Base-by-base conservation (phyloP, 2,797 vertebrate species). In the Leuciscus waleckii region DNA sequence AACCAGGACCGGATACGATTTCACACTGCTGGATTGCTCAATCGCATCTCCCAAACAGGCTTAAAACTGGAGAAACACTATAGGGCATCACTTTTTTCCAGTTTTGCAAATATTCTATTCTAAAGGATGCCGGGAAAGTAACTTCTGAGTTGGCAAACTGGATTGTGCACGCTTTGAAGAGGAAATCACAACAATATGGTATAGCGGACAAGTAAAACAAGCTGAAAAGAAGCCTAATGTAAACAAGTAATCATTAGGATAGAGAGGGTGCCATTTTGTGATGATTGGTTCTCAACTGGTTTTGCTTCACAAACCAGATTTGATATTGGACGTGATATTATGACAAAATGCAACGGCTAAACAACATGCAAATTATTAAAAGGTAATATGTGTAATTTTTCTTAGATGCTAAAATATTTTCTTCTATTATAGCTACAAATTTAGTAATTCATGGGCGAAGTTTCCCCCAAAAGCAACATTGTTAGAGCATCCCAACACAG, bases 1-100 rank as follows among this genome's bases (percentile, higher is more conserved):
- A 95, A 94, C 94, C 95, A 94, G 94, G 93, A 94, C 94, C 89
- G 91, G 94, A 94, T 95, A 91, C 91, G 93, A 96, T 96, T 96
- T 96, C 95, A 95, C 95, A 95, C 93, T 93, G 93, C 92, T 88
- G 92, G 93, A 94, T 92, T 92, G 93, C 94, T 95, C 94, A 94
- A 94, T 94, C 94, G 93, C 93, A 93, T 94, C 94, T 95, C 94
- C 93, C 94, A 94, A 95, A 94, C 91, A 93, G 92, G 94, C 95
- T 95, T 94, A 95, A 89, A 89, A 84, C 94, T 93, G 93, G 92
- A 92, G 91, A 92, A 94, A 90, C 93, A 93, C 93, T 85, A 94
- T 81, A 95, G 93, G 93, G 89, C 90, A 93, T 82, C 91, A 93
- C 94, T 94, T 94, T 93, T 91, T 89, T 91, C 90, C 90, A 89